phyloP scores from a whole-genome alignment of 2,113 vertebrate genomes.

The Macaca mulatta region DNA sequence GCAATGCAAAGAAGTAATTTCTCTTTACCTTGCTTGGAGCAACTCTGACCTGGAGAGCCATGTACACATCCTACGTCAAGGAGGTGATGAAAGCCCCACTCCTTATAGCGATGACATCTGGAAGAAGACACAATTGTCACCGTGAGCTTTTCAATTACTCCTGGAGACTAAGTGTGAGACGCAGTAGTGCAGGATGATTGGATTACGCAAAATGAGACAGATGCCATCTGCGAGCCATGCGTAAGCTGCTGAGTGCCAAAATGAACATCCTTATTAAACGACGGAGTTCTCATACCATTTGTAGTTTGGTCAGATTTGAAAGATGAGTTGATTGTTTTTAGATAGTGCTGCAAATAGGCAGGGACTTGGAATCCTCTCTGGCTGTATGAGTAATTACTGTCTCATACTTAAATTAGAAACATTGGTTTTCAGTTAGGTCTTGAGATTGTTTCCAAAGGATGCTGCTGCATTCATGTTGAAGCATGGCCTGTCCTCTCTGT shows the following conservation, averaged over 20 bases:
- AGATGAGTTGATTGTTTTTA: slow-evolving; percentile 55
- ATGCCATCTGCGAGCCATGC: slow-evolving; percentile 81
- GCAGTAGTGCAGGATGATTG: slow-evolving; percentile 83
- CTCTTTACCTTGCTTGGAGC: slow-evolving; percentile 90
- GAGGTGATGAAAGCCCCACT: slow-evolving; percentile 61
- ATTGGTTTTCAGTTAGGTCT: background rate
- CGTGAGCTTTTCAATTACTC: slow-evolving; percentile 64
- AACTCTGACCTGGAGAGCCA: slow-evolving; percentile 88
- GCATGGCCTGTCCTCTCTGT: background rate
- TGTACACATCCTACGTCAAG: slow-evolving; percentile 83
- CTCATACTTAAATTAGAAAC: slow-evolving; percentile 29
- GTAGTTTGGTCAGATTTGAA: slow-evolving; percentile 46
- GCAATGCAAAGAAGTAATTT: slow-evolving; percentile 56
- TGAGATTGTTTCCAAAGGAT: background rate
- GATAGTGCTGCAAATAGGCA: background rate
- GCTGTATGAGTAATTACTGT: background rate
- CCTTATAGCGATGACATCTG: slow-evolving; percentile 54
- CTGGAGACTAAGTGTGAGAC: slow-evolving; percentile 68
- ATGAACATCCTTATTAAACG: slow-evolving; percentile 74
- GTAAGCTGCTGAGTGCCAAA: slow-evolving; percentile 78
- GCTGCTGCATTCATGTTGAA: background rate
- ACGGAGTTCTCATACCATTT: background rate
- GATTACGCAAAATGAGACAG: slow-evolving; percentile 83
- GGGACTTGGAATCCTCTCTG: background rate
- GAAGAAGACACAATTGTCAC: slow-evolving; percentile 76